Conservation (phyloP, 2,797 vertebrate species). For the Rallus crepitans region DNA sequence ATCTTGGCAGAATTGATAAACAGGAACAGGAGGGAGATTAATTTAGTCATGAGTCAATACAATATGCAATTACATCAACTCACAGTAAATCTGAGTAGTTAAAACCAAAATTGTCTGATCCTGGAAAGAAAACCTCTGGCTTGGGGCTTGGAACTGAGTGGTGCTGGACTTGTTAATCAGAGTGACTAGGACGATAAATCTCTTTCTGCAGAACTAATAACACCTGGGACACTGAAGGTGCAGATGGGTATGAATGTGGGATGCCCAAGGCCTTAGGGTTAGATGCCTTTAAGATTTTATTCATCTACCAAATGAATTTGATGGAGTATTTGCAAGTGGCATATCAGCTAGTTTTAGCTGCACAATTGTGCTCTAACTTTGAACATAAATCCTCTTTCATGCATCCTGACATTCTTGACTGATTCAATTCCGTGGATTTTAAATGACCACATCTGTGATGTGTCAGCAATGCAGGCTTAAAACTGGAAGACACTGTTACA, state of each 20-base stretch:
- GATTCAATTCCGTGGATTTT: background rate
- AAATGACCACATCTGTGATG: background rate
- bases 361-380: background rate
- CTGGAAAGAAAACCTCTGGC: background rate
- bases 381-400: background rate
- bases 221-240: background rate
- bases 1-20: background rate
- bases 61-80: background rate
- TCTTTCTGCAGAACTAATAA: background rate
- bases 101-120: background rate
- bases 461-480: background rate
- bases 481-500: background rate
- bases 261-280: background rate
- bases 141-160: background rate
- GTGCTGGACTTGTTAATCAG: background rate
- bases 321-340: background rate
- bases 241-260: background rate
- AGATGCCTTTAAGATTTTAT: background rate
- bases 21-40: background rate
- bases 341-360: background rate
- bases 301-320: background rate
- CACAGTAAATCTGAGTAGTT: background rate
- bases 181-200: background rate
- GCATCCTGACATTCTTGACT: background rate
- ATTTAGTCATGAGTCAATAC: background rate